phyloP scores from a whole-genome alignment of 2,888 invertebrate genomes.

The Andrena fulva region DNA sequence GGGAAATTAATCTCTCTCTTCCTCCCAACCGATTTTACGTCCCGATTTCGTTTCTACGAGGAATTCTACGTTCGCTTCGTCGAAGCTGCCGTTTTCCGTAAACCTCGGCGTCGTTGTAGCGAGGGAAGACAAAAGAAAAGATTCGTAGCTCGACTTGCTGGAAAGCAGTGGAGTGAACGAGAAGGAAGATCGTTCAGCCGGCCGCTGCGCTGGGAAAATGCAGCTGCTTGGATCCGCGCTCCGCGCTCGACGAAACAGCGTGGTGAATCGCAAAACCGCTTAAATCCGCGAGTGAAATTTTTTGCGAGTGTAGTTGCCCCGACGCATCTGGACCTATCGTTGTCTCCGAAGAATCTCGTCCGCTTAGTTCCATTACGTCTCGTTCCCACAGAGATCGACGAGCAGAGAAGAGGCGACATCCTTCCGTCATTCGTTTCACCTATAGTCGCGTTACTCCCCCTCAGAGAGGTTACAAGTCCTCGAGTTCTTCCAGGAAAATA shows the following conservation, averaged over 20 bases:
- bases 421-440: conserved; percentile 4
- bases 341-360: conserved; percentile 41
- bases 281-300: conserved; percentile 55
- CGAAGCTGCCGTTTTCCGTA: neutral
- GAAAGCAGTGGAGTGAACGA: conserved; percentile 36
- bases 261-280: conserved; percentile 50
- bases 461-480: neutral
- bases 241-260: conserved; percentile 25
- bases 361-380: neutral
- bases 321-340: conserved; percentile 18
- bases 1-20: neutral
- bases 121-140: conserved; percentile 18
- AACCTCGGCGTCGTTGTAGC: conserved; percentile 22
- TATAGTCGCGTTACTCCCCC: neutral
- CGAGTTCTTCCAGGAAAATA: conserved; percentile 47
- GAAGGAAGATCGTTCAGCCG: conserved; percentile 52
- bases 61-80: neutral
- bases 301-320: conserved; percentile 27
- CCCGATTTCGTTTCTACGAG: no score
- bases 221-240: conserved; percentile 46
- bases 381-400: conserved; percentile 4
- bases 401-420: neutral
- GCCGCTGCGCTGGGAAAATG: conserved; percentile 49
- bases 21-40: conserved; percentile 3
- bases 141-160: conserved; percentile 30